A percentile compares a stretch with the other conserved stretches of the same genome.
phyloP scores from a whole-genome alignment of 2,113 vertebrate species.

The Cricetomys ansorgei region DNA sequence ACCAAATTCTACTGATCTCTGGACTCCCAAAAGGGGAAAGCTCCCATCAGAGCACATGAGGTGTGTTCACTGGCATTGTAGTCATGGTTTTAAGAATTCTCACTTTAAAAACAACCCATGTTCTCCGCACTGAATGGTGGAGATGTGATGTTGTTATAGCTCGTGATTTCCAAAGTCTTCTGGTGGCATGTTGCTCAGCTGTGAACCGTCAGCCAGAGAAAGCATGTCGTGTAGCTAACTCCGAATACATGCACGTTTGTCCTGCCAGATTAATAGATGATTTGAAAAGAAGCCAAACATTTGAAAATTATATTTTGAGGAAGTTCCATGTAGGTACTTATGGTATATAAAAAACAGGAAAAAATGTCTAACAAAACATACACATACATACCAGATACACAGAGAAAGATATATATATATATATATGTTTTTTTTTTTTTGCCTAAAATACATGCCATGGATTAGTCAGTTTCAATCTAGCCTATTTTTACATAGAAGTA shows the following conservation, averaged over 20 bases:
- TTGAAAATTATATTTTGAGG: background rate
- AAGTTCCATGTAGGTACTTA: background rate
- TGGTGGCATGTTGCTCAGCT: background rate
- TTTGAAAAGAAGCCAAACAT: background rate
- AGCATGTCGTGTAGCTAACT: background rate
- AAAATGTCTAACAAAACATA: background rate
- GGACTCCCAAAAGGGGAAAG: background rate
- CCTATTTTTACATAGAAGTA: conserved; percentile 14
- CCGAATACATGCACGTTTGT: background rate
- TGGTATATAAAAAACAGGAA: background rate
- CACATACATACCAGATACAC: background rate
- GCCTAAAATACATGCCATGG: background rate
- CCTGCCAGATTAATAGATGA: too few species aligned
- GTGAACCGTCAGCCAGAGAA: background rate
- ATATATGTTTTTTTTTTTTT: too few species aligned
- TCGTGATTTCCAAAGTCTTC: background rate
- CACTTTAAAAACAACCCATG: background rate
- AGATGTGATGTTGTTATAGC: background rate
- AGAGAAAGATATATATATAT: background rate
- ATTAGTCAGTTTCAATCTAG: background rate
- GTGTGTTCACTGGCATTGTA: background rate
- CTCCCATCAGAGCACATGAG: background rate
- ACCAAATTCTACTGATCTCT: background rate
- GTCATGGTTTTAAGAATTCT: background rate
- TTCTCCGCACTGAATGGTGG: background rate